Percentiles rank a stretch among this genome's conserved stretches.
phyloP scores from a whole-genome alignment of 2,797 vertebrate species.

The Phrynocephalus guinanensis region DNA sequence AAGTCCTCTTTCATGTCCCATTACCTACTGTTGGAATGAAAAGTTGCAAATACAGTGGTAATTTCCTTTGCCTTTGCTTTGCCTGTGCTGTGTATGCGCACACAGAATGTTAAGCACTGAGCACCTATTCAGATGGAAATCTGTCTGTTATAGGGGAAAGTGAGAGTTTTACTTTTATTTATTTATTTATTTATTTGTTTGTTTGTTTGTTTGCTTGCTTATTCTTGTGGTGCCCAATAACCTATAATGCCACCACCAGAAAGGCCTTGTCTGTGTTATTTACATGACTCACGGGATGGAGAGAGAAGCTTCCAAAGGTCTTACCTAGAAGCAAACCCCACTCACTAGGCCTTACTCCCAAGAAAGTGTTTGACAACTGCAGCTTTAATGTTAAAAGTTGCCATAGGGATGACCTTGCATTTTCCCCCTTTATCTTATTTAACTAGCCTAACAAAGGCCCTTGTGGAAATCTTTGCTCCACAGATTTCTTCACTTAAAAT shows the following conservation, averaged over 20 bases:
- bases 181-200: no score
- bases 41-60: conserved; percentile 45
- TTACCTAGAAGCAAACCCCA: background rate
- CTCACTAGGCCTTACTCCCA: background rate
- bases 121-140: background rate
- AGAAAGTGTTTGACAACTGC: background rate
- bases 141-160: background rate
- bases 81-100: background rate
- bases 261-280: background rate
- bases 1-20: conserved; percentile 50
- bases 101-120: background rate
- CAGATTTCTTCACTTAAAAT: background rate
- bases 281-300: background rate
- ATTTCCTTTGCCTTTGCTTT: conserved; percentile 38
- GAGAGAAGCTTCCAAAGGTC: background rate
- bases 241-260: background rate
- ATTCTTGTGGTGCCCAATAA: background rate
- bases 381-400: background rate
- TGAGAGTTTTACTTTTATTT: background rate
- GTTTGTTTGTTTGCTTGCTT: no score
- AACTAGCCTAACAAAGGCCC: background rate
- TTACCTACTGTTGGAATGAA: conserved; percentile 58
- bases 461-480: background rate
- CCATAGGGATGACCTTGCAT: background rate
- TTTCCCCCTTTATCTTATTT: accelerated